Evolutionary conservation across 2,888 invertebrate genomes (phyloP).

Genomic region (Cantharis lateralis): DNA sequence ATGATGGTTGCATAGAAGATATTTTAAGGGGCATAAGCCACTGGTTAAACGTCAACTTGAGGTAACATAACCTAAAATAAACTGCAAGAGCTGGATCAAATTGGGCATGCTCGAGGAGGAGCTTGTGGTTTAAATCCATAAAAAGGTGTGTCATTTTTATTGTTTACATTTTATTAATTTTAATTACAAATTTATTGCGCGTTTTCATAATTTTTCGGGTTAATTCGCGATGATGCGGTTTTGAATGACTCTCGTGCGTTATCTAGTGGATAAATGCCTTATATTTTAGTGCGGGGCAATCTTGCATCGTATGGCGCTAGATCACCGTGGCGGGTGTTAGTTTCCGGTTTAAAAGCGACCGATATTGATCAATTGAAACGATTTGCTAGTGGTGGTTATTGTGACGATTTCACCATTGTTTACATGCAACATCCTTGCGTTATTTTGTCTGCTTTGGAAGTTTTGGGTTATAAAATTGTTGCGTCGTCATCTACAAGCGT

Average conservation of each 20-base stretch:
- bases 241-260: not conserved
- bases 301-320: conserved; percentile 84
- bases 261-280: conserved; percentile 69
- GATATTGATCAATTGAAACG: conserved; percentile 83
- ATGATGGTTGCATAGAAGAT: too few relatives aligned
- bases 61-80: not conserved
- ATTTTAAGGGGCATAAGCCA: not conserved
- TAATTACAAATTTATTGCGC: not conserved
- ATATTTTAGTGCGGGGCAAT: conserved; percentile 88
- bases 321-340: conserved; percentile 86
- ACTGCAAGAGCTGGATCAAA: not conserved
- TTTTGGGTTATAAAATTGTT: conserved; percentile 85
- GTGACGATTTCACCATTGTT: conserved; percentile 83
- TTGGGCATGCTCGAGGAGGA: not conserved
- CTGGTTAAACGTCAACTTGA: not conserved
- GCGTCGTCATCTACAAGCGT: conserved; percentile 85
- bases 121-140: not conserved
- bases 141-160: not conserved
- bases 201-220: not conserved
- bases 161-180: not conserved
- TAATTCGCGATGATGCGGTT: not conserved
- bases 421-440: conserved; percentile 88
- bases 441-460: conserved; percentile 84
- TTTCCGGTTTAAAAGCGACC: conserved; percentile 82
- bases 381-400: conserved; percentile 82